Evolutionary conservation across 1,140 invertebrate species (phyloP).

Genomic region (Phenacoccus solenopsis): DNA sequence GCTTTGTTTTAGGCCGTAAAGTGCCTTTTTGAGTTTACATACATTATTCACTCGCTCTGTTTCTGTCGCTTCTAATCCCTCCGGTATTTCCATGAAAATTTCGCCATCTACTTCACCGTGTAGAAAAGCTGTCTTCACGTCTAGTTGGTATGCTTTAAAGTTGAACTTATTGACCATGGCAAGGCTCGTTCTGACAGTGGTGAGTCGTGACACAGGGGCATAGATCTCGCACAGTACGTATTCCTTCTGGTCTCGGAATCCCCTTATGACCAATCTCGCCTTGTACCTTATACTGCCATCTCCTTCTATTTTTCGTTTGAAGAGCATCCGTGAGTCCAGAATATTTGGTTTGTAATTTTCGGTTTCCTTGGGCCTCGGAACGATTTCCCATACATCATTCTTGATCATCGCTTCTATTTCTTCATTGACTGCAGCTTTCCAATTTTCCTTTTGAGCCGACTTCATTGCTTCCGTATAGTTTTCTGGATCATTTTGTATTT

Average conservation of each 20-base stretch:
- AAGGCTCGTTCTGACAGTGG: slow-evolving; percentile 30
- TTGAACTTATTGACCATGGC: slow-evolving; percentile 29
- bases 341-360: background rate
- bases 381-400: background rate
- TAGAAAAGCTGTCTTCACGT: slow-evolving; percentile 34
- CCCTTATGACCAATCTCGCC: background rate
- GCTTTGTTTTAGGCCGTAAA: slow-evolving; percentile 31
- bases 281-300: background rate
- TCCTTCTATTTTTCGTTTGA: background rate
- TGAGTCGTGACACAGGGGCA: background rate
- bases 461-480: background rate
- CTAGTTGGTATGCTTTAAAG: slow-evolving; percentile 29
- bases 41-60: slow-evolving; percentile 24
- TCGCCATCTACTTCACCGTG: slow-evolving; percentile 33
- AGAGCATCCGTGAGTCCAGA: background rate
- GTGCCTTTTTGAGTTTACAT: slow-evolving; percentile 28
- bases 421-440: background rate
- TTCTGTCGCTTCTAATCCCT: slow-evolving; percentile 26
- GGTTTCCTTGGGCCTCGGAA: background rate
- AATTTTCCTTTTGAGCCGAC: background rate
- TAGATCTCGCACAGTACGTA: background rate
- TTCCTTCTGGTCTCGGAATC: background rate
- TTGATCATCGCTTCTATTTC: background rate
- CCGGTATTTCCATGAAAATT: slow-evolving; percentile 32
- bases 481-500: background rate